A percentile compares a stretch with the other conserved stretches of the same genome.
phyloP scores from a whole-genome alignment of 2,888 invertebrate genomes.

The Alcis repandata region DNA sequence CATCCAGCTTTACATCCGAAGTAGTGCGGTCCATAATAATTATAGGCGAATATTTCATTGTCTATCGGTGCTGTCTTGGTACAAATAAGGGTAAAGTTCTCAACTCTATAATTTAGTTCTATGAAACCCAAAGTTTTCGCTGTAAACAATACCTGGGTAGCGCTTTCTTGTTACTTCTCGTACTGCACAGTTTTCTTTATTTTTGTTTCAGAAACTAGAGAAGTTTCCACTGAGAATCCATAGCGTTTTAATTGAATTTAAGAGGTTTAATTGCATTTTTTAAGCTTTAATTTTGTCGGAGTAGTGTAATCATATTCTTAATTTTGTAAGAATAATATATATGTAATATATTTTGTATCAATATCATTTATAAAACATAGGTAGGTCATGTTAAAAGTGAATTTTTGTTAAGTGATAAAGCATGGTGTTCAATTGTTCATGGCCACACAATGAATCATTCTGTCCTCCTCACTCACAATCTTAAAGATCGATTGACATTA shows the following conservation, averaged over 20 bases:
- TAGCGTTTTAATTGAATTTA: no score
- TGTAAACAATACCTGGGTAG: slow-evolving; percentile 36
- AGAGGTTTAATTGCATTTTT: no score
- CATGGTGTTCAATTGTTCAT: no score
- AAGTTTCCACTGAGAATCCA: neutral
- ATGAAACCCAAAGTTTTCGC: slow-evolving; percentile 38
- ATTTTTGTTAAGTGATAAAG: no score
- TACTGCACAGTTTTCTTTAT: slow-evolving; percentile 17
- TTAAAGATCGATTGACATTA: slow-evolving; percentile 28
- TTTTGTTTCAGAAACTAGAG: neutral
- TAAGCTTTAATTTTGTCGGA: no score
- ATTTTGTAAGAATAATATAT: no score
- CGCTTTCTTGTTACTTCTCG: slow-evolving; percentile 26
- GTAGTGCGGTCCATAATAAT: slow-evolving; percentile 52
- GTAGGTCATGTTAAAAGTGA: no score
- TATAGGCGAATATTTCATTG: slow-evolving; percentile 43
- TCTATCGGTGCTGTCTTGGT: slow-evolving; percentile 39
- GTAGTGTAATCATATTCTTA: no score
- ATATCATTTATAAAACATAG: no score
- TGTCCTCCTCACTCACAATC: slow-evolving; percentile 18
- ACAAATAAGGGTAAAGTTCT: slow-evolving; percentile 45
- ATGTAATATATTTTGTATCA: no score
- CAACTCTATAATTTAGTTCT: slow-evolving; percentile 39
- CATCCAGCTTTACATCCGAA: slow-evolving; percentile 38
- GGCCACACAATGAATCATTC: neutral